Evolutionary conservation across 92 coral and sea anemone genomes (phyloP).

Genomic region (Heliopora coerulea): DNA sequence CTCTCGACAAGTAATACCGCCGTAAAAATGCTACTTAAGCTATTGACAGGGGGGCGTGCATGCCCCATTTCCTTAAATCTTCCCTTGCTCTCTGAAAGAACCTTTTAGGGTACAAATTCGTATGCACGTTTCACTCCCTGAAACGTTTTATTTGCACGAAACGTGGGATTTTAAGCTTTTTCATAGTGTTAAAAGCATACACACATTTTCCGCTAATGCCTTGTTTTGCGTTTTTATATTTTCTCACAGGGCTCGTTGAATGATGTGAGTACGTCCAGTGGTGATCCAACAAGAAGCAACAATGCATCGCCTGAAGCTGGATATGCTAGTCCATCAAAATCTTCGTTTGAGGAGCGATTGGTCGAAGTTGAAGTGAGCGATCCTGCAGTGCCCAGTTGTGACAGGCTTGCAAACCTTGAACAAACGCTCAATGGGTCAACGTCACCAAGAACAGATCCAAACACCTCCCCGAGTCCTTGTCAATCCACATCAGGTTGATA

Average conservation of each 20-base stretch:
- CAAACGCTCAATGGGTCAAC: conserved; percentile 46
- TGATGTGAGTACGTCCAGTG: conserved; percentile 54
- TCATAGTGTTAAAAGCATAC: no score
- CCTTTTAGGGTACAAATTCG: no score
- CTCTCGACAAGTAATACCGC: no score
- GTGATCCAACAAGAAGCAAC: conserved; percentile 24
- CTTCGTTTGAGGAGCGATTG: conserved; percentile 30
- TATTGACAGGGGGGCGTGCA: no score
- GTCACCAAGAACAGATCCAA: conserved; percentile 56
- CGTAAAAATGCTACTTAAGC: no score
- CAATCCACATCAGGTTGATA: conserved; percentile 92
- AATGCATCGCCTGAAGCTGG: conserved; percentile 35
- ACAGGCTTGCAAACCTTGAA: conserved; percentile 24
- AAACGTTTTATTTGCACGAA: no score
- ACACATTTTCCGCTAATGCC: no score
- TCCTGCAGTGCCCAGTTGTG: conserved; percentile 8
- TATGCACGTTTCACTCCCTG: no score
- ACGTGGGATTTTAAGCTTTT: no score
- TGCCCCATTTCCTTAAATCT: no score
- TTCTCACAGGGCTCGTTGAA: conserved; percentile 71
- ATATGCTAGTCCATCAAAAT: conserved; percentile 26
- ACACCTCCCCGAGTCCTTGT: conserved; percentile 80
- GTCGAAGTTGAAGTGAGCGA: conserved; percentile 40
- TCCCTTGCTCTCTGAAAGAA: no score
- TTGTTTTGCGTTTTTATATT: neutral